Conservation (phyloP, 30 jellyfish, hydroid and myxozoan genomes). For the Aurelia sp. region DNA sequence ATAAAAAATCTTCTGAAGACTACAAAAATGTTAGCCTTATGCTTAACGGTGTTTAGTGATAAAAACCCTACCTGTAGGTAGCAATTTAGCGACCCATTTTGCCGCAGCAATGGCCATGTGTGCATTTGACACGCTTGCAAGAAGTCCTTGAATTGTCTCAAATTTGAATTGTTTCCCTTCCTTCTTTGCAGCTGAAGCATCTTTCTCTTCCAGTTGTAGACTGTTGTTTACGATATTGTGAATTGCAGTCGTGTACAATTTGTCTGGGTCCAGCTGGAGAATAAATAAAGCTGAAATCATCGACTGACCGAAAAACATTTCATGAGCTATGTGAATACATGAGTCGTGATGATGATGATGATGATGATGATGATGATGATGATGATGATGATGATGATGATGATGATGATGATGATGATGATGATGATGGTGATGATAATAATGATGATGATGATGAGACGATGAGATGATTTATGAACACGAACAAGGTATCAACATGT, state of each 20-base stretch:
- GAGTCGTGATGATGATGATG: not conserved
- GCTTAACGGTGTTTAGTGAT: too few species aligned
- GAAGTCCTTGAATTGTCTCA: conserved; percentile 65
- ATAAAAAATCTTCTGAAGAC: too few species aligned
- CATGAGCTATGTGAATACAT: not conserved
- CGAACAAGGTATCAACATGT: too few species aligned
- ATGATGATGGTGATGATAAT: not conserved
- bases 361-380: conserved; percentile 9
- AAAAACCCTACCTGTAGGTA: conserved; percentile 78
- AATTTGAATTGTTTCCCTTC: conserved; percentile 57
- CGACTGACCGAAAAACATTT: not conserved
- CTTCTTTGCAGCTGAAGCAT: not conserved
- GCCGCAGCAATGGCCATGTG: conserved; percentile 85
- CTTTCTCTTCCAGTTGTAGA: conserved; percentile 33
- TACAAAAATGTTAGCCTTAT: too few species aligned
- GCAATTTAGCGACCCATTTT: conserved; percentile 91
- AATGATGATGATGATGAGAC: not conserved
- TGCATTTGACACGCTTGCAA: conserved; percentile 65
- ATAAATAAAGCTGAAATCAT: too few species aligned
- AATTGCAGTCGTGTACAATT: conserved; percentile 80
- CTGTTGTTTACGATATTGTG: conserved; percentile 76
- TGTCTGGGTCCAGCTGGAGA: conserved; percentile 74
- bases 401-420: conserved; percentile 5
- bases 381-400: conserved; percentile 3
- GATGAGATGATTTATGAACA: too few species aligned